Conservation (phyloP, 2,888 invertebrate species). For the Drosophila austrosaltans region DNA sequence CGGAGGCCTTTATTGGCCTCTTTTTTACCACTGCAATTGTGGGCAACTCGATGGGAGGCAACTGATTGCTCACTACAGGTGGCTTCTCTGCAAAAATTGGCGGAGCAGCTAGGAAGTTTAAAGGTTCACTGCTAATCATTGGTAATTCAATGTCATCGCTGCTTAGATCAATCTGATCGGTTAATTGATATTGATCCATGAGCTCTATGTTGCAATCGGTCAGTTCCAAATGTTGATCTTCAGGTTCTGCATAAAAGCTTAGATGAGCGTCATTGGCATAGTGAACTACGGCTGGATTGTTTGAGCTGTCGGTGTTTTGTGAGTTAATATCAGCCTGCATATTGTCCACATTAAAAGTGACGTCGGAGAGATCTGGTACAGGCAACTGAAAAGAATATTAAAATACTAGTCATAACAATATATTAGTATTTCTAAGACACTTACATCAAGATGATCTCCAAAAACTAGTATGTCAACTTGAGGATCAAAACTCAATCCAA, state of each 20-base stretch:
- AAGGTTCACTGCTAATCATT: slow-evolving; percentile 65
- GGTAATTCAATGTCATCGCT: slow-evolving; percentile 77
- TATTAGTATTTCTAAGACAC: neutral
- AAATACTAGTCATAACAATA: neutral
- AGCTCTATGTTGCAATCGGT: slow-evolving; percentile 82
- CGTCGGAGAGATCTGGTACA: slow-evolving; percentile 78
- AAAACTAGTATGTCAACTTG: slow-evolving; percentile 77
- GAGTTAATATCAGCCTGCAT: slow-evolving; percentile 30
- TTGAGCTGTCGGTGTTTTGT: slow-evolving; percentile 34
- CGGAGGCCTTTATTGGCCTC: slow-evolving; percentile 59
- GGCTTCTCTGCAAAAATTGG: slow-evolving; percentile 45
- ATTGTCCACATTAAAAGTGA: slow-evolving; percentile 66
- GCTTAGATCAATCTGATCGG: slow-evolving; percentile 81
- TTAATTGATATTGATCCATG: slow-evolving; percentile 82
- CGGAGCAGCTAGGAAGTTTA: slow-evolving; percentile 63
- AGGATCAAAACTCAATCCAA: slow-evolving; percentile 54
- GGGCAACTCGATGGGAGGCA: slow-evolving; percentile 69
- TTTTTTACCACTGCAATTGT: slow-evolving; percentile 74
- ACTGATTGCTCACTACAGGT: slow-evolving; percentile 40
- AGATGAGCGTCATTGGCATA: slow-evolving; percentile 76
- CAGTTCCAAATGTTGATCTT: slow-evolving; percentile 75
- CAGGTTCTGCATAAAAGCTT: slow-evolving; percentile 59
- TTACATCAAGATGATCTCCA: slow-evolving; percentile 59
- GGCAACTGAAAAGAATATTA: slow-evolving; percentile 41
- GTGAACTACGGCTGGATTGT: slow-evolving; percentile 50